Evolutionary conservation across 2,888 invertebrate species (phyloP), one percentile per base, ranked within the genome.

Genomic region (Drosophila eohydei): DNA sequence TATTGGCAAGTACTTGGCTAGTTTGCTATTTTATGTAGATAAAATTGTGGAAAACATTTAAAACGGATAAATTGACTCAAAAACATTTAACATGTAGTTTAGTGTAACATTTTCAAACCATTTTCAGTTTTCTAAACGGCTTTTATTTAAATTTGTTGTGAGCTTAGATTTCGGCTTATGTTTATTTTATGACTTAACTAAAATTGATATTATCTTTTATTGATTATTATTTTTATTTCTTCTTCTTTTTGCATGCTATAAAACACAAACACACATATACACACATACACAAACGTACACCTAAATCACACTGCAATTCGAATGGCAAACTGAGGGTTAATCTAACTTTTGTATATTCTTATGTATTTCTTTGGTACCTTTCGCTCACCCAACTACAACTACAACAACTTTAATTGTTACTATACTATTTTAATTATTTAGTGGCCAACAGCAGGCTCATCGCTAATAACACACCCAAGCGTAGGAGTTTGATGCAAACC

Each of bases 391-490:
- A 72, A 67, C 63, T 58, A 59, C 71, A 9, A 52, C 51, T 62
- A 74, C 73, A 71, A 74, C 57, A 74, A 83, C 66, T 28, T 55
- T 41, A 74, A 73, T 80, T 79, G 71, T 79, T 63, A 48, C 76
- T 59, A 69, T 73, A 80, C 59, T 65, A 67, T 71, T 75, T 75
- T 70, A 75, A 79, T 63, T 69, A 74, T 83, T 74, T 83, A 86
- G 86, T 83, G 83, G 81, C 69, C 79, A 82, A 88, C 82, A 84
- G 78, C 90, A 91, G 91, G 91, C 88, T 92, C 89, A 85, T 85
- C 82, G 91, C 92, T 91, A 91, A 88, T 89, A 91, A 87, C 83
- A 90, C 90, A 84, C 81, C 88, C 83, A 92, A 91, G 83, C 91
- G 83, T 92, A 92, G 91, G 91, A 91, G 77, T 89, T 91, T 88